Conservation (phyloP, 1,140 invertebrate genomes). For the Ditylenchus dipsaci region DNA sequence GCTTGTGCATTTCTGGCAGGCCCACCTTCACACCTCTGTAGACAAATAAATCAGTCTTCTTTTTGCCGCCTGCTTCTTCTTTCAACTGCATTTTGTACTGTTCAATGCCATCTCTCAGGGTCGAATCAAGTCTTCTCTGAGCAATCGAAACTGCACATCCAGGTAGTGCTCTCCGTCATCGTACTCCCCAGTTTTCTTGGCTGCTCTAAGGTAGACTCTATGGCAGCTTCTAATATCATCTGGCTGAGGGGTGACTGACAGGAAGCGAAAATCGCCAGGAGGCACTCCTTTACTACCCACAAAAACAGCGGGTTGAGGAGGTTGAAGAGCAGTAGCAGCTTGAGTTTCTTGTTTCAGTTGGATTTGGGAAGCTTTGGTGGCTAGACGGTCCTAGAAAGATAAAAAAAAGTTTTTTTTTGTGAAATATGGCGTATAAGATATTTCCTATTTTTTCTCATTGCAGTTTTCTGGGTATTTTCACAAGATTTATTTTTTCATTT, state of each 20-base stretch:
- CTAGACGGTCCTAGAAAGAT: background rate
- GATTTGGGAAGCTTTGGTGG: background rate
- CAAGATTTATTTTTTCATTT: conserved; percentile 2
- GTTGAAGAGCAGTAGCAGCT: conserved; percentile 10
- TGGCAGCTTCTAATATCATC: conserved; percentile 33
- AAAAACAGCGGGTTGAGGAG: conserved; percentile 3
- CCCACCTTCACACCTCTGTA: conserved; percentile 18
- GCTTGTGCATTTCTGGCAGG: background rate
- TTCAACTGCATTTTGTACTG: conserved; percentile 32
- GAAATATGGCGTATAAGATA: too few species aligned
- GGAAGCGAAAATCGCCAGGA: conserved; percentile 55
- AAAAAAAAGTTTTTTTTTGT: background rate
- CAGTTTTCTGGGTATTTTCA: background rate
- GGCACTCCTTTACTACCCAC: conserved; percentile 36
- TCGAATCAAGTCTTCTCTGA: conserved; percentile 68
- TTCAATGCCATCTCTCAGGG: conserved; percentile 59
- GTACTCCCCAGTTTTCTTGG: conserved; percentile 66
- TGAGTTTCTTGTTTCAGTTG: conserved; percentile 2
- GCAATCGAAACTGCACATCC: conserved; percentile 71
- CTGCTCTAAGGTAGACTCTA: conserved; percentile 62
- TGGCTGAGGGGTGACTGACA: conserved; percentile 54
- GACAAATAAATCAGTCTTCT: background rate
- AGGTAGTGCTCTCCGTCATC: conserved; percentile 69
- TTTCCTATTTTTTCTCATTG: too few species aligned
- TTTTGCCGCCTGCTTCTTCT: conserved; percentile 8